Conservation (phyloP, 2,113 vertebrate species). For the Periophthalmus modestus region DNA sequence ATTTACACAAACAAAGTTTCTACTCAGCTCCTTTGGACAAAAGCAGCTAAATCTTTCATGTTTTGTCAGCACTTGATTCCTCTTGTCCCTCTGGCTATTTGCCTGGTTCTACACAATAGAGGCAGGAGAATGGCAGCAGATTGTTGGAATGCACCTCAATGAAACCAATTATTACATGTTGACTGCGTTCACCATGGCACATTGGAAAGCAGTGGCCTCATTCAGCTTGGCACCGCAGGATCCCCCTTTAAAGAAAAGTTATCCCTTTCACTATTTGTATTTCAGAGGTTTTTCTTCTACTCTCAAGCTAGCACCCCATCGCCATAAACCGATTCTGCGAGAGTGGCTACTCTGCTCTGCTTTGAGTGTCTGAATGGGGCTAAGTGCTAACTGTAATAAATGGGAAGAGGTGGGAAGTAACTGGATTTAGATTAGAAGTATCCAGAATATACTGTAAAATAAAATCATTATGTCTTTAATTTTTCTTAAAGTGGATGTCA, state of each 20-base stretch:
- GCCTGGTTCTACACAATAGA: conserved; percentile 97
- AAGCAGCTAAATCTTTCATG: conserved; percentile 99
- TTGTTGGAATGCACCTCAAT: conserved; percentile 99
- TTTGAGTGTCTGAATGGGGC: conserved; percentile 95
- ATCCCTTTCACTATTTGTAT: conserved; percentile 99
- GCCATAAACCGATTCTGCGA: conserved; percentile 95
- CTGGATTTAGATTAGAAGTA: conserved; percentile 1
- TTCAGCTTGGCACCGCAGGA: conserved; percentile 99
- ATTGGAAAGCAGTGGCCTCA: conserved; percentile 99
- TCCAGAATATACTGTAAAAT: neutral
- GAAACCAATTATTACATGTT: conserved; percentile 99
- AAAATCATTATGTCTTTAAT: neutral
- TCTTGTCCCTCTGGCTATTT: conserved; percentile 99
- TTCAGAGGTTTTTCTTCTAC: conserved; percentile 88
- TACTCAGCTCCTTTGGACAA: conserved; percentile 97
- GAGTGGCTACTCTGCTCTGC: conserved; percentile 91
- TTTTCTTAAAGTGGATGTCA: too few species aligned
- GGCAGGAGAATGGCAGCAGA: conserved; percentile 99
- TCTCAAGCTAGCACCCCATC: conserved; percentile 66
- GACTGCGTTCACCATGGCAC: conserved; percentile 99
- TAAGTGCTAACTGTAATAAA: conserved; percentile 68
- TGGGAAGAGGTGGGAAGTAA: neutral
- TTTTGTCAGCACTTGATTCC: conserved; percentile 99
- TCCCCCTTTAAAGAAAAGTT: conserved; percentile 98
- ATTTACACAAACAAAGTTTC: conserved; percentile 99